Evolutionary conservation across 2,797 vertebrate species (phyloP), one percentile per base, ranked within the genome.

Genomic region (Paguma larvata): DNA sequence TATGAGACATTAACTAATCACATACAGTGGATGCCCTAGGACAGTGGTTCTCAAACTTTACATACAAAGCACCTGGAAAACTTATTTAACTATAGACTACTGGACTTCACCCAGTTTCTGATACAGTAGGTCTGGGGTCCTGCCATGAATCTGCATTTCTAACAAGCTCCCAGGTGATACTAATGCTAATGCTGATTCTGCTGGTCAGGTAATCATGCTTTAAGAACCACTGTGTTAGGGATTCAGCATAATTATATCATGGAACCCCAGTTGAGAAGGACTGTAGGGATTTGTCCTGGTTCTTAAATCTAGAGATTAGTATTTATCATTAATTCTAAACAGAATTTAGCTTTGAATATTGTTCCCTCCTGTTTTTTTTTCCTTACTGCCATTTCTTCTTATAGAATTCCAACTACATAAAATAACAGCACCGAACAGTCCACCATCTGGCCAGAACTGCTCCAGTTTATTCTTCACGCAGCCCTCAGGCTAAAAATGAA

Each of bases 311-410:
- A 86, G 46, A 94, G 59, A 80, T 73, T 82, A 72, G 48, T 75
- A 73, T 82, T 62, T 41, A 19, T 13, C 14, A 44, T 85, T n/a
- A 77, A 83, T 62, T 79, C 6, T 68, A 68, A 91, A 86, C 41
- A 75, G 68, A 62, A 68, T 62, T 87, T 91, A 83, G 41, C 77
- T 94, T 75, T 77, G 80, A 87, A 82, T 91, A 62, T 68, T 51
- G 23, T 59, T 59, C 19, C 56, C 6, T 59, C 21, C 19, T 56
- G 56, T 59, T 21, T 56, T 8, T 59, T 23, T 59, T 21, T 59
- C 51, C 38, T 48, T 21, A 77, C 68, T 87, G 41, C n/a, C 21
- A 25, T 82, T 86, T 68, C 51, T 91, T 85, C 59, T 48, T 51
- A 5, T 15, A 85, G 65, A 83, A 91, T 34, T 91, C 41, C 38